phyloP scores from a whole-genome alignment of 2,888 invertebrate species.

The Eupithecia subfuscata region DNA sequence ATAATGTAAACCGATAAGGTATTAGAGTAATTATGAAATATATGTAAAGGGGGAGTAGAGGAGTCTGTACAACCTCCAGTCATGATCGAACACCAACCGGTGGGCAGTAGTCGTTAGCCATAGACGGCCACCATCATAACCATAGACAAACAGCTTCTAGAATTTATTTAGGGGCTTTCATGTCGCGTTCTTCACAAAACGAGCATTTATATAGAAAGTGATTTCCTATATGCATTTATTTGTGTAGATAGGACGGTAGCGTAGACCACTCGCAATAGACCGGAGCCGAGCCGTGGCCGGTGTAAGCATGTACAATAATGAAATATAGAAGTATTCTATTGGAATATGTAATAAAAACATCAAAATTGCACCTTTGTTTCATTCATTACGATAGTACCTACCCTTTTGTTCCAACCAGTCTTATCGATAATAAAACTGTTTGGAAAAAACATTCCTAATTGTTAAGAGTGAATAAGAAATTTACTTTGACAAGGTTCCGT shows the following conservation, averaged over 20 bases:
- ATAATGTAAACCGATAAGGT: conserved; percentile 75
- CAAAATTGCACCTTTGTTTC: conserved; percentile 55
- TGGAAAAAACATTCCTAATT: too few relatives aligned
- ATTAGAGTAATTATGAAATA: conserved; percentile 62
- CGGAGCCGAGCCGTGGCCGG: conserved; percentile 54
- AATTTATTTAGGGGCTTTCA: conserved; percentile 67
- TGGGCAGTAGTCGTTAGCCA: conserved; percentile 35
- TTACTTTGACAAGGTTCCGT: too few relatives aligned
- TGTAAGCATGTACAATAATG: conserved; percentile 75
- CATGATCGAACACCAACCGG: conserved; percentile 31
- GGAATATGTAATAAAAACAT: conserved; percentile 83
- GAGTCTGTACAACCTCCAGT: conserved; percentile 30
- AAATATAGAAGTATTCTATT: conserved; percentile 83
- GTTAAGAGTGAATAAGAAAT: too few relatives aligned
- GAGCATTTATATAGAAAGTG: conserved; percentile 70
- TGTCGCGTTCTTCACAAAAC: conserved; percentile 59
- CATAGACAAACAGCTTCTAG: conserved; percentile 75
- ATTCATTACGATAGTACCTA: conserved; percentile 10
- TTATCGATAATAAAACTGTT: too few relatives aligned
- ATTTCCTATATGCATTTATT: conserved; percentile 75
- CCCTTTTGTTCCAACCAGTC: background rate
- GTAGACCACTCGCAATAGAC: conserved; percentile 29
- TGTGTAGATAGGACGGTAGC: conserved; percentile 34
- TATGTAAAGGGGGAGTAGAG: conserved; percentile 44
- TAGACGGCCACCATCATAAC: conserved; percentile 45